Base-by-base conservation (phyloP, 2,888 invertebrate genomes). In the Drosophila rubida region DNA sequence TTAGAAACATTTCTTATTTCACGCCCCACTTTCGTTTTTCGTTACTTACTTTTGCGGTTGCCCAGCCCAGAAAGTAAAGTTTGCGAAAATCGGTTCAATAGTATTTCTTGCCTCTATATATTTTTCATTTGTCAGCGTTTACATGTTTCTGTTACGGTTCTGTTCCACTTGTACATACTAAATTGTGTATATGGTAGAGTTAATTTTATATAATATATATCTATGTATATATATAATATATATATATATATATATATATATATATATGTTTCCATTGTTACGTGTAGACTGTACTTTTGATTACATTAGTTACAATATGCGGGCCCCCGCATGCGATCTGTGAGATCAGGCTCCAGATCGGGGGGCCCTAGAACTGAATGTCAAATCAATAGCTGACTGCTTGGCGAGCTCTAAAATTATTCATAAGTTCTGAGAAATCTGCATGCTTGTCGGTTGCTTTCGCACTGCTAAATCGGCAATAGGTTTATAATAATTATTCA, bases 261-360 rank as follows among this genome's bases (percentile, higher is more conserved):
- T 58, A 44, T 62, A 11, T 60, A 50, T 58, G 27, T 69, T 60
- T 59, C 23, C 37, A 51, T 51, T 69, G 54, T 27, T 51, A 60
- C 62, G 27, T 61, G 37, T 62, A 48, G 44, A 51, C 51, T 72
- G 41, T 66, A 67, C 22, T 75, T 81, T 80, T 85, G 83, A 83
- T 82, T 85, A 85, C 80, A 82, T 80, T 86, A 83, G 63, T 75
- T 78, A 75, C 82, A 80, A 71, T 57, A 60, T 67, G 53, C 54
- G 51, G 64, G 27, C 51, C 14, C 13, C 13, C 13, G n/a, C n/a
- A n/a, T n/a, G n/a, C n/a, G 35, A 37, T 37, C 41, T 41, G 4
- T 30, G n/a, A n/a, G 35, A 37, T 37, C 41, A 37, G 4, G 11
- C 4, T 32, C 32, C 4, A n/a, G 58, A 63, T 46, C 50, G 13